Percentiles rank a stretch among this genome's conserved stretches.
Conservation (phyloP, 2,797 vertebrate genomes). For the Dendrocincla tyrannina region DNA sequence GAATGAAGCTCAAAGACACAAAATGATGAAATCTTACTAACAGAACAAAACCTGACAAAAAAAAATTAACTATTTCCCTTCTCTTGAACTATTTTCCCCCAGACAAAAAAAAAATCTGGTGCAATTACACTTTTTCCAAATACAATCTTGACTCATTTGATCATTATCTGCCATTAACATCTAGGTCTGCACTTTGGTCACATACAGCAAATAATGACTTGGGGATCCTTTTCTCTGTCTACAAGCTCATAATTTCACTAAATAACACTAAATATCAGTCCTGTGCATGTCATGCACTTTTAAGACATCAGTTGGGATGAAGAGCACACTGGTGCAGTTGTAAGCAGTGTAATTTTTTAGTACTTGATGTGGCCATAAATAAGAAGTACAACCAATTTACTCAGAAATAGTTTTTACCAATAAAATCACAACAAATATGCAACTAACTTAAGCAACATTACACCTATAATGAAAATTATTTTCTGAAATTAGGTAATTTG, state of each 20-base stretch:
- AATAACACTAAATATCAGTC: background rate
- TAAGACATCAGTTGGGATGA: background rate
- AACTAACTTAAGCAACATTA: background rate
- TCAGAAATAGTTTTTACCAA: background rate
- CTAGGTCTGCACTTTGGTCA: background rate
- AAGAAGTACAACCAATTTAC: background rate
- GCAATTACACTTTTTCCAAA: background rate
- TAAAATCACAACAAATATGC: background rate
- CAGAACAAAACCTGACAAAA: background rate
- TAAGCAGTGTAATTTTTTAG: background rate
- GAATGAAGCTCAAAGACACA: background rate
- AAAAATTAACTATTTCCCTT: background rate
- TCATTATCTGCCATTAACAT: background rate
- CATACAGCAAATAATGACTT: background rate
- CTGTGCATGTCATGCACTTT: background rate
- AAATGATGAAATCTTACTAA: background rate
- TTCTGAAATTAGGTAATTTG: background rate
- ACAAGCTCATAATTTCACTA: background rate
- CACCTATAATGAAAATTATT: background rate
- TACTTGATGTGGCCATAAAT: background rate
- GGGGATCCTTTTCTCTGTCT: background rate
- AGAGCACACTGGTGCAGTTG: background rate
- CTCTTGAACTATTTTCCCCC: background rate
- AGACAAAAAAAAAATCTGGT: too few species aligned
- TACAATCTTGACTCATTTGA: background rate